These are phyloP conservation scores for Megaptera novaeangliae DNA, from an alignment of 2,113 vertebrate genomes.

Conservation along the genomic window DNA sequence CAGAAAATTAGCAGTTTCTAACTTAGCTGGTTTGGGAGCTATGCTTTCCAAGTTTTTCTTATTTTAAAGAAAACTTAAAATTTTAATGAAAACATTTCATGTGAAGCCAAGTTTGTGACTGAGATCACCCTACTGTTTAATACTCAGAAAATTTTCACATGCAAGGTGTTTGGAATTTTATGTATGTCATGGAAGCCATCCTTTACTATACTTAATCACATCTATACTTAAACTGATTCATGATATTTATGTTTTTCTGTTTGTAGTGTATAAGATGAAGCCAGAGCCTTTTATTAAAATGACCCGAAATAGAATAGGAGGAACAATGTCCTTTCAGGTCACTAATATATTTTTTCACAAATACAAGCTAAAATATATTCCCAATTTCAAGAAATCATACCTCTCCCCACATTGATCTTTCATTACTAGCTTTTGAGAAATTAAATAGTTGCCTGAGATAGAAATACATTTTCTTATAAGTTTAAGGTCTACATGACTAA, in stretches of 20 bases:
- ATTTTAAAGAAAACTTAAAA: constrained; percentile 63
- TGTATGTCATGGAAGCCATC: background rate
- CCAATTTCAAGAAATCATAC: constrained; percentile 21
- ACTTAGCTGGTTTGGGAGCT: constrained; percentile 56
- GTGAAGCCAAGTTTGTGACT: constrained; percentile 33
- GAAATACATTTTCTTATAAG: background rate
- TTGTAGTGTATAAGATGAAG: background rate
- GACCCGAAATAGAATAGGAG: background rate
- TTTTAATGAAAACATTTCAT: constrained; percentile 49
- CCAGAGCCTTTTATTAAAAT: background rate
- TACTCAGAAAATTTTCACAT: constrained; percentile 9
- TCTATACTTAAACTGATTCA: background rate
- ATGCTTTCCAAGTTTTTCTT: constrained; percentile 59
- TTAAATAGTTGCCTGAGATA: background rate
- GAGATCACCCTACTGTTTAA: constrained; percentile 42
- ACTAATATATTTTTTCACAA: background rate
- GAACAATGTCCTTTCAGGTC: background rate
- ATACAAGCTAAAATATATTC: background rate
- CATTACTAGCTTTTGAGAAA: constrained; percentile 28
- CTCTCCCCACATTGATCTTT: background rate
- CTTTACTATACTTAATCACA: background rate
- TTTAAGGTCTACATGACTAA: constrained; percentile 11
- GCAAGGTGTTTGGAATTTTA: background rate
- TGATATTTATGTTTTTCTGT: background rate
- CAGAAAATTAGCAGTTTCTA: constrained; percentile 56